These are phyloP conservation scores for Pelvicachromis taeniatus DNA, from an alignment of 2,113 vertebrate species.

Conservation along the genomic window DNA sequence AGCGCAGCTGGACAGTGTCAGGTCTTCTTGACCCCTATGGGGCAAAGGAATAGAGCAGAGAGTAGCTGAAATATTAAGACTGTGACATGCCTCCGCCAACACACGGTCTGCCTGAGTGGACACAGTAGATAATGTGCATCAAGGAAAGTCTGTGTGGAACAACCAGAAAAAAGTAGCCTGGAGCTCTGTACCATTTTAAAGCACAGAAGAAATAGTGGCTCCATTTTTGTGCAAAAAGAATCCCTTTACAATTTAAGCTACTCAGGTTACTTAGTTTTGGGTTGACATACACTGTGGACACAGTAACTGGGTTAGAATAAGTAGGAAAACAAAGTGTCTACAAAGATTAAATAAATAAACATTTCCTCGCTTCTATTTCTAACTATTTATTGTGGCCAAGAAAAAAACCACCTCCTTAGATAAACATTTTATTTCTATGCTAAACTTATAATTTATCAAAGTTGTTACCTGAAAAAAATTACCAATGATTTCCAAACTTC, in stretches of 20 bases:
- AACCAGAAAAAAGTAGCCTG: conserved; percentile 9
- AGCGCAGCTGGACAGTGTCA: conserved; percentile 11
- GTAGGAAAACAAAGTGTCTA: background rate
- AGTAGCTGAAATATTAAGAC: conserved; percentile 20
- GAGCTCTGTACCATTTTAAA: conserved; percentile 22
- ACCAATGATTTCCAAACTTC: background rate
- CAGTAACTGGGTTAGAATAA: background rate
- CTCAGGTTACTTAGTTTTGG: background rate
- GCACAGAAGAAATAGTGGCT: background rate
- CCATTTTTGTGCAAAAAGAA: background rate
- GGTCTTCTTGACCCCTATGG: conserved; percentile 22
- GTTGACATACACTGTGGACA: background rate
- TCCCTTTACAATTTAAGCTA: background rate
- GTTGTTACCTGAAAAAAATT: background rate
- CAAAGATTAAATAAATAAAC: background rate
- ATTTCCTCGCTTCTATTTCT: background rate
- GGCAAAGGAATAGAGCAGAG: background rate
- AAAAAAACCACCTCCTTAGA: background rate
- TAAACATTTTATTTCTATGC: background rate
- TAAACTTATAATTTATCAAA: background rate
- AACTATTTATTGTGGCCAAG: background rate
- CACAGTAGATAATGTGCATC: conserved; percentile 42
- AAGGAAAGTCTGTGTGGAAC: conserved; percentile 9
- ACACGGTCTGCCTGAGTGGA: conserved; percentile 44
- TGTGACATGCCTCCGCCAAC: conserved; percentile 30